phyloP scores from a whole-genome alignment of 2,113 vertebrate genomes.

The Chloebia gouldiae region DNA sequence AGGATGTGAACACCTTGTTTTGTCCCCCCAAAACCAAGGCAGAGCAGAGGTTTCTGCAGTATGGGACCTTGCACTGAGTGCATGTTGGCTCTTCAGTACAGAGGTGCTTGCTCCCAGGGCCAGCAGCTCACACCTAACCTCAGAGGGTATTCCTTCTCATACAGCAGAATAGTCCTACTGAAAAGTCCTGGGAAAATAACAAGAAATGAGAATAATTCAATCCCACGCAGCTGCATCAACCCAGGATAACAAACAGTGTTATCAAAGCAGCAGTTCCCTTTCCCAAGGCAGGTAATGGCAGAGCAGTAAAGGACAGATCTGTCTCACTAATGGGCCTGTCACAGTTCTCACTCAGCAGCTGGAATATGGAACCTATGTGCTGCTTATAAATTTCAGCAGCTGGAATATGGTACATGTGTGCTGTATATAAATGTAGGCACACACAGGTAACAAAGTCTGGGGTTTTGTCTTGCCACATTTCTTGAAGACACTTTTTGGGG shows the following conservation, averaged over 20 bases:
- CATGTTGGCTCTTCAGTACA: not conserved
- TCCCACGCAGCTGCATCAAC: not conserved
- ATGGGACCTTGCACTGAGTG: not conserved
- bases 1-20: too few species aligned
- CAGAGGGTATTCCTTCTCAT: not conserved
- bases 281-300: not conserved
- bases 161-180: not conserved
- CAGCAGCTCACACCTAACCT: not conserved
- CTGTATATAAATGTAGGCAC: not conserved
- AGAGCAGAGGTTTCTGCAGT: not conserved
- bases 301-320: not conserved
- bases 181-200: not conserved
- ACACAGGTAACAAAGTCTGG: not conserved
- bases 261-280: not conserved
- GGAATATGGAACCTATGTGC: not conserved
- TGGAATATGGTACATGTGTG: not conserved
- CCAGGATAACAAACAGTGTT: not conserved
- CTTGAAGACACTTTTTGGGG: not conserved
- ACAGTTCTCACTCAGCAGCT: not conserved
- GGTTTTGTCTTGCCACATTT: not conserved
- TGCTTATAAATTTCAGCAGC: not conserved
- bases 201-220: not conserved
- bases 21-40: accelerated
- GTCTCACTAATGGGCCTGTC: not conserved
- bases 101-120: not conserved